phyloP scores from a whole-genome alignment of 2,113 vertebrate species.

The Pampusana beccarii region DNA sequence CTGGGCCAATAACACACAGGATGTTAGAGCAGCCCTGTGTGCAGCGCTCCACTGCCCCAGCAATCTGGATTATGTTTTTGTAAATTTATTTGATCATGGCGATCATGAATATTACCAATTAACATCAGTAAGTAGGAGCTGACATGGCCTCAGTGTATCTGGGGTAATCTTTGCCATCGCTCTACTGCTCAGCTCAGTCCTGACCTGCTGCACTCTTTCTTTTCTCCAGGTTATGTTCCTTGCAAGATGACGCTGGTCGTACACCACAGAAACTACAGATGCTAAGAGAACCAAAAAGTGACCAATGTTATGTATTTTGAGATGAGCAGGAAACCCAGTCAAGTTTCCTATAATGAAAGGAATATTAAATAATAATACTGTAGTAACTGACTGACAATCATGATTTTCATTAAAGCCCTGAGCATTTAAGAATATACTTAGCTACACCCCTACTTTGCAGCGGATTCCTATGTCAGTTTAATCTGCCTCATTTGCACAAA shows the following conservation, averaged over 20 bases:
- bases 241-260: background rate
- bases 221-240: background rate
- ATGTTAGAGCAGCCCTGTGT: slow-evolving; percentile 44
- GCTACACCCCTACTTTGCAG: background rate
- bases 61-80: slow-evolving; percentile 59
- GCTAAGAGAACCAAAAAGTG: background rate
- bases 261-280: background rate
- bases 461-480: background rate
- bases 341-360: background rate
- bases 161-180: background rate
- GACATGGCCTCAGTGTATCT: background rate
- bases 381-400: background rate
- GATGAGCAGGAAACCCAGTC: background rate
- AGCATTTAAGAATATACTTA: background rate
- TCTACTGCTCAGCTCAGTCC: background rate
- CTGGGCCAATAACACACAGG: slow-evolving; percentile 52
- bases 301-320: background rate
- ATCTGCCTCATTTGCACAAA: background rate
- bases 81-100: slow-evolving; percentile 36
- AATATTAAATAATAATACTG: background rate
- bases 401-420: background rate
- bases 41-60: slow-evolving; percentile 31
- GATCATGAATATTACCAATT: slow-evolving; percentile 23
- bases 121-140: background rate
- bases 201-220: rapidly evolving